These are phyloP conservation scores for Patella vulgata DNA, from an alignment of 1,140 invertebrate genomes.

Conservation along the genomic window DNA sequence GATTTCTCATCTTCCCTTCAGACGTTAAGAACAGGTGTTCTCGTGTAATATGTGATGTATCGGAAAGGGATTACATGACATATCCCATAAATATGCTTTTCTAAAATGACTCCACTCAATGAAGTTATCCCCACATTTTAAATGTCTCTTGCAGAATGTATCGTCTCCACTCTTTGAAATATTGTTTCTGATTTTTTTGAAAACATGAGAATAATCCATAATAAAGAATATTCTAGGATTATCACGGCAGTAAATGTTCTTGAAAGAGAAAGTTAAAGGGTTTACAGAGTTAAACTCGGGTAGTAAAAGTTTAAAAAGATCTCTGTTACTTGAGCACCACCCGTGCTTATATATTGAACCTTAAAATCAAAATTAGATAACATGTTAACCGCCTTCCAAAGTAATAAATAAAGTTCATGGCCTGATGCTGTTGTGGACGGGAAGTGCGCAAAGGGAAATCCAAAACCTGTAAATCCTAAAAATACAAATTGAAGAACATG, in stretches of 20 bases:
- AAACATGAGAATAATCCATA: conserved; percentile 7
- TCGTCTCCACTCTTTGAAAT: conserved; percentile 11
- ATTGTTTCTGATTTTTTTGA: conserved; percentile 25
- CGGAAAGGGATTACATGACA: conserved; percentile 4
- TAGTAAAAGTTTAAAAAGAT: conserved; percentile 23
- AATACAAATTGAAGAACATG: conserved; percentile 31
- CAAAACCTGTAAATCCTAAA: conserved; percentile 25
- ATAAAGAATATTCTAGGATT: not conserved
- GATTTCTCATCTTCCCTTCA: conserved; percentile 22
- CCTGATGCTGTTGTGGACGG: conserved; percentile 13
- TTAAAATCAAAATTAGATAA: conserved; percentile 22
- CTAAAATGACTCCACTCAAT: conserved; percentile 23
- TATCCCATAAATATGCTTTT: conserved; percentile 24
- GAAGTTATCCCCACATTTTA: not conserved
- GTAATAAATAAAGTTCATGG: conserved; percentile 17
- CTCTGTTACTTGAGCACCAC: conserved; percentile 26
- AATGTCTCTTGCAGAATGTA: conserved; percentile 4
- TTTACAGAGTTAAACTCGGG: not conserved
- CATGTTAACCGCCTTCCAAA: conserved; percentile 23
- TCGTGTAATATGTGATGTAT: conserved; percentile 15
- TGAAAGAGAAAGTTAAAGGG: not conserved
- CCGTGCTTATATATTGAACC: conserved; percentile 20
- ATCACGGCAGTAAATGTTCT: not conserved
- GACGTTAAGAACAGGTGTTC: conserved; percentile 12
- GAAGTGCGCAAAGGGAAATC: conserved; percentile 29